phyloP scores from a whole-genome alignment of 2,797 vertebrate species.

The Cryptoprocta ferox region DNA sequence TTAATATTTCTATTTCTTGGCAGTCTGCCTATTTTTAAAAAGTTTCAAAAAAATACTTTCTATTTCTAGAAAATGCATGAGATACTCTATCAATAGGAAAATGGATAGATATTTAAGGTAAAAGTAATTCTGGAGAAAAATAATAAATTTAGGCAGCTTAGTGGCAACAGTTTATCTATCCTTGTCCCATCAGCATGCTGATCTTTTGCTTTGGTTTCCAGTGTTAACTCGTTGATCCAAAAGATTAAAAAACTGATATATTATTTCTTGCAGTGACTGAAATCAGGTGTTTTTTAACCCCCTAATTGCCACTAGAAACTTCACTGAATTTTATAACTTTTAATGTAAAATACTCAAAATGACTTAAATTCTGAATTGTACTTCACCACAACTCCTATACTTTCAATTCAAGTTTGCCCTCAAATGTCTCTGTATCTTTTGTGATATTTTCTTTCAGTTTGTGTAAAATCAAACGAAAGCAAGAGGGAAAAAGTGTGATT shows the following conservation, averaged over 20 bases:
- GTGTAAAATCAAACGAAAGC: neutral
- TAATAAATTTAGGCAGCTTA: conserved; percentile 23
- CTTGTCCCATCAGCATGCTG: neutral
- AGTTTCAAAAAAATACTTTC: neutral
- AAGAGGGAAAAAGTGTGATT: neutral
- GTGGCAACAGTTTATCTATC: neutral
- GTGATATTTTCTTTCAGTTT: neutral
- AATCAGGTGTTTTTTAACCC: too few species aligned
- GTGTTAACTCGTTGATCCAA: neutral
- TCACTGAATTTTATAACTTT: neutral
- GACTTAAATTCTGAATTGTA: neutral
- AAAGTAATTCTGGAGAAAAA: conserved; percentile 10
- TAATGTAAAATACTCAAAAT: neutral
- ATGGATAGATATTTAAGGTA: neutral
- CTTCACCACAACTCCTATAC: neutral
- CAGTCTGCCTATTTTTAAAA: neutral
- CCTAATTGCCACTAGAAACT: neutral
- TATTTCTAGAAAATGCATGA: neutral
- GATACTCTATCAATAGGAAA: neutral
- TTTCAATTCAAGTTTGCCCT: neutral
- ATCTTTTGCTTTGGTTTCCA: neutral
- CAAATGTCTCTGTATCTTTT: neutral
- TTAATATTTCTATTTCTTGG: neutral
- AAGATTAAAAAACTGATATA: fast-evolving
- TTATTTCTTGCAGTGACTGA: neutral